Percentiles rank a stretch among this genome's conserved stretches.
Conservation (phyloP, 92 coral and sea anemone genomes). For the Chrysogorgia sp. region DNA sequence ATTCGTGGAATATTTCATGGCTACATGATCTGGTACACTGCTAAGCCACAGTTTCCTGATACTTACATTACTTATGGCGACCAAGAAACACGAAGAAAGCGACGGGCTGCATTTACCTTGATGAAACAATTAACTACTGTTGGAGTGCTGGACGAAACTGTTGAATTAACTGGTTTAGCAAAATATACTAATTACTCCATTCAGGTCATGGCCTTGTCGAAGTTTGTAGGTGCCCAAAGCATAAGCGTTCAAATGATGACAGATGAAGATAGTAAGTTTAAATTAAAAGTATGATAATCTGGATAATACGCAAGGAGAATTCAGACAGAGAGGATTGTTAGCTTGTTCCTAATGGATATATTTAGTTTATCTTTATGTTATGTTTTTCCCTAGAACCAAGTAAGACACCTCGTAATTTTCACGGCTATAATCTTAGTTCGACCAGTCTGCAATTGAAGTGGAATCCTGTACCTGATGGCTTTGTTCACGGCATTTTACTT, state of each 20-base stretch:
- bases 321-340: no score
- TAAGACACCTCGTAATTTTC: slow-evolving; percentile 49
- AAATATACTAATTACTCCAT: slow-evolving; percentile 59
- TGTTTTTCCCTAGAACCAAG: slow-evolving; percentile 57
- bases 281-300: no score
- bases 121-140: slow-evolving; percentile 1
- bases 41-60: slow-evolving; percentile 19
- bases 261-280: slow-evolving; percentile 64
- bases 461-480: slow-evolving; percentile 56
- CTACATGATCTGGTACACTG: slow-evolving; percentile 15
- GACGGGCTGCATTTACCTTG: slow-evolving; percentile 11
- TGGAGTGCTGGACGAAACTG: slow-evolving; percentile 1
- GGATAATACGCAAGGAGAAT: no score
- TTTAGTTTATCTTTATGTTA: background rate
- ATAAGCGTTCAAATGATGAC: slow-evolving; percentile 35
- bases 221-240: slow-evolving; percentile 49
- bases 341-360: no score
- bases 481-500: slow-evolving; percentile 62
- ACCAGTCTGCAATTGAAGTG: slow-evolving; percentile 58
- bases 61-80: slow-evolving; percentile 24
- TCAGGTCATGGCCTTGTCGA: slow-evolving; percentile 52
- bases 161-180: slow-evolving; percentile 48
- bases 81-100: slow-evolving; percentile 18
- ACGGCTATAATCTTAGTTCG: slow-evolving; percentile 63
- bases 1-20: slow-evolving; percentile 25